Conservation (phyloP, 23 tunicate species). For the Diplosoma virens region DNA sequence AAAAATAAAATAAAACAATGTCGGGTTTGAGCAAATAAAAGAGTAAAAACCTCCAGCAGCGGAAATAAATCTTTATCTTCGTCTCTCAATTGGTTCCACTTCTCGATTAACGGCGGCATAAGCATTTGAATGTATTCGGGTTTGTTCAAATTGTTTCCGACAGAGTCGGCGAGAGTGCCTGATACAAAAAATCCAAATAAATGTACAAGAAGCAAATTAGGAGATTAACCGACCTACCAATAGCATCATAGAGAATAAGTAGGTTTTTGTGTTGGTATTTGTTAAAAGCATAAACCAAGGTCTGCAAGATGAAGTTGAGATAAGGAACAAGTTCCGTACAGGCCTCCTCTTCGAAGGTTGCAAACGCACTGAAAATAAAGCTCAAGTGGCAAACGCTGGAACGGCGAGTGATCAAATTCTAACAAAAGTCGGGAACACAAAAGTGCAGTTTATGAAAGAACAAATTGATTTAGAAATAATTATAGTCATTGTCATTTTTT, state of each 20-base stretch:
- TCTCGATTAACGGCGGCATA: slow-evolving; percentile 97
- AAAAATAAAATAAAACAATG: neutral
- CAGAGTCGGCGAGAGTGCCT: slow-evolving; percentile 98
- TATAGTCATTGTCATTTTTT: too few relatives aligned
- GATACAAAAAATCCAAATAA: neutral
- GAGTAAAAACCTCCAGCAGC: slow-evolving; percentile 64
- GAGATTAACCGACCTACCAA: slow-evolving; percentile 41
- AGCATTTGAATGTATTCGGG: slow-evolving; percentile 85
- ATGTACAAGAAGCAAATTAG: neutral
- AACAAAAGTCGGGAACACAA: too few relatives aligned
- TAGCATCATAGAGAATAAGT: slow-evolving; percentile 94
- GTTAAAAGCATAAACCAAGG: slow-evolving; percentile 96
- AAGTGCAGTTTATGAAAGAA: too few relatives aligned
- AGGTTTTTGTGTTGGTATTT: slow-evolving; percentile 98
- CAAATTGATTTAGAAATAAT: too few relatives aligned
- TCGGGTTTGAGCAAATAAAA: neutral
- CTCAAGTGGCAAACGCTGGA: neutral
- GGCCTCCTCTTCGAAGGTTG: slow-evolving; percentile 99
- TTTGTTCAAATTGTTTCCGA: slow-evolving; percentile 89
- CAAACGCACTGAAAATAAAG: slow-evolving; percentile 74
- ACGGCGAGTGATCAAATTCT: too few relatives aligned
- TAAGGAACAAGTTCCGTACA: slow-evolving; percentile 98
- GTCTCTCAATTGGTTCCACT: slow-evolving; percentile 91
- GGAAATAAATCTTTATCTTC: slow-evolving; percentile 99
- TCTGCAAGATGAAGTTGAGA: slow-evolving; percentile 87